These are phyloP conservation scores for Drosophila simulans DNA, from an alignment of 1,140 invertebrate species.

Conservation along the genomic window DNA sequence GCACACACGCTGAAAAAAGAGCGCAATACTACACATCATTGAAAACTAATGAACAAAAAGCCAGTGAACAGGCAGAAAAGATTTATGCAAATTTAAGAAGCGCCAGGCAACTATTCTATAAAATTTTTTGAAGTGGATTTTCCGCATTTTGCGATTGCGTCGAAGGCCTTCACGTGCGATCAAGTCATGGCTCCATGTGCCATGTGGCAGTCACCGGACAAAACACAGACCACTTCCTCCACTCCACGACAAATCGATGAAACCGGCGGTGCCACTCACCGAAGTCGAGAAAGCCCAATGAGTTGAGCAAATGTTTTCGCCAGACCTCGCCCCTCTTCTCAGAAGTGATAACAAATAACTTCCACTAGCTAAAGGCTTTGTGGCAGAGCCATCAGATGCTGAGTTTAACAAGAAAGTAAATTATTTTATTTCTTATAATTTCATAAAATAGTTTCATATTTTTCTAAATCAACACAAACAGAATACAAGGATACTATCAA, in stretches of 20 bases:
- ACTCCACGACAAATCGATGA: not conserved
- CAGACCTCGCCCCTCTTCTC: conserved; percentile 23
- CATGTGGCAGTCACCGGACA: conserved; percentile 34
- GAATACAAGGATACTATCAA: not conserved
- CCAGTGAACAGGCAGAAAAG: conserved; percentile 15
- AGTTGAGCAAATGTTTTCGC: conserved; percentile 66
- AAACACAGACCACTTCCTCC: not conserved
- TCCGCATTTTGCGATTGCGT: conserved; percentile 47
- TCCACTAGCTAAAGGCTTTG: not conserved
- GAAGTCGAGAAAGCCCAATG: conserved; percentile 51
- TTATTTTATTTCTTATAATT: not conserved
- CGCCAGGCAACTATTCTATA: conserved; percentile 3
- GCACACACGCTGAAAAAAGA: conserved; percentile 30
- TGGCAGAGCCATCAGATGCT: too few species aligned
- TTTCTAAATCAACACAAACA: not conserved
- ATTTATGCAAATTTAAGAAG: conserved; percentile 48
- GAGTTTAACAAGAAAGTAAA: not conserved
- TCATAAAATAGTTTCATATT: not conserved
- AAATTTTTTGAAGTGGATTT: conserved; percentile 23
- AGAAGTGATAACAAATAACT: conserved; percentile 26
- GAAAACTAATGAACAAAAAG: conserved; percentile 33
- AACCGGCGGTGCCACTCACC: conserved; percentile 14
- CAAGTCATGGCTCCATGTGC: conserved; percentile 74
- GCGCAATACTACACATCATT: conserved; percentile 23
- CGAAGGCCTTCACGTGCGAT: conserved; percentile 70